Evolutionary conservation across 2,888 invertebrate genomes (phyloP), one percentile per base, ranked within the genome.

Genomic region (Gisinianus flammeolus): DNA sequence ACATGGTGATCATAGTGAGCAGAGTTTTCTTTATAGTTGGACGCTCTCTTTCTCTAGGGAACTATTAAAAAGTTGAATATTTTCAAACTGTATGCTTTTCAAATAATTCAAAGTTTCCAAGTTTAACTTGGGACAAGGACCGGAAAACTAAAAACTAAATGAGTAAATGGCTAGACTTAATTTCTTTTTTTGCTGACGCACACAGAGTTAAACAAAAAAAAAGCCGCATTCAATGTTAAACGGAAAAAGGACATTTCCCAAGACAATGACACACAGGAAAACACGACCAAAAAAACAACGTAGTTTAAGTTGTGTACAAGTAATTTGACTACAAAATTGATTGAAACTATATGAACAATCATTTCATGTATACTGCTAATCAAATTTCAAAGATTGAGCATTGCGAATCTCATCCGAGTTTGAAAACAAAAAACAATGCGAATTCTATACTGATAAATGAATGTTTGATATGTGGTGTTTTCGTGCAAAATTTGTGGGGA

Each of bases 261-360:
- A 44, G 44, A 44, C 44, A 62, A 62, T 1, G 62, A 12, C 26
- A 26, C 26, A 28, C 24, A 28, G 26, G 62, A 62, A 62, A 24
- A 62, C 5, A 62, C 12, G 22, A 26, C 12, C 12, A n/a, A 54
- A 16, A 44, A n/a, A n/a, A 58, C 24, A 24, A 58, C 8, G 22
- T 28, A 24, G 12, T 16, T 62, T 12, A 62, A 26, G 8, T 58
- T n/a, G 22, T 16, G 19, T 19, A 28, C 12, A 12, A 12, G 62
- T 62, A 62, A 62, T 62, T 28, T 62, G 62, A 62, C 26, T 22
- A 62, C 26, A 6, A 16, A 24, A 62, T 62, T 62, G 62, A 62
- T 62, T 62, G 12, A 44, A 19, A 4, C 24, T 62, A 19, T 16
- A 44, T 44, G 44, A 44, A 44, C 44, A 44, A 44, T 44, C 8